Base-by-base conservation (phyloP, 30 jellyfish, hydroid and myxozoan genomes). In the Hydra vulgaris region DNA sequence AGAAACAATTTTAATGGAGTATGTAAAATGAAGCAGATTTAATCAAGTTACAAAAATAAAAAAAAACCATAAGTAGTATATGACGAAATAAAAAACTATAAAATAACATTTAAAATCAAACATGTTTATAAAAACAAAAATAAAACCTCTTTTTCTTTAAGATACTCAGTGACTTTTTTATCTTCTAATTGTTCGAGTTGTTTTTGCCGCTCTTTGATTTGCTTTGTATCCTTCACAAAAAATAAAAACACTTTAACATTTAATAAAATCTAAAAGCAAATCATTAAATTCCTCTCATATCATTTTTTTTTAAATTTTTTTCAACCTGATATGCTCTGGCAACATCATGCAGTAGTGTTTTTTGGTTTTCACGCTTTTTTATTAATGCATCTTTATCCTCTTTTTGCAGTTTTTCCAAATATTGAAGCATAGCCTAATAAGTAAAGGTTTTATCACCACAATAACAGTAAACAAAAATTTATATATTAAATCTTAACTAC, bases 361-460 rank as follows among this genome's bases (percentile, higher is more conserved):
- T 78, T 53, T 94, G 99, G 5, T 83, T 94, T 40, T 85, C 94
- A 16, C 99, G 82, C 81, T 94, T 94, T 79, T 94, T 94, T 8
- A 87, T 66, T 66, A 94, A 74, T 15, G 76, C 86, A 26, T 84
- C 95, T 95, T 84, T 88, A 77, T 94, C 99, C 56, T 94, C 99
- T 53, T 71, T 75, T 56, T 88, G 86, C 88, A 94, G 77, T 73
- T 88, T 88, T n/a, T 94, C 96, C 80, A 94, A 79, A 74, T 94
- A 94, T 78, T 94, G 96, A 40, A 94, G 83, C 99, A 94, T 94
- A 0, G 96, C 99, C 99, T 94, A 21, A 4, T 21, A 5, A n/a
- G n/a, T n/a, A n/a, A 71, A 7, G 54, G n/a, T n/a, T n/a, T n/a
- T n/a, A 17, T 22, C 52, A 73, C n/a, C 54, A 52, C 0, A 72